phyloP scores from a whole-genome alignment of 2,797 vertebrate genomes.

The Urosaurus nigricauda region DNA sequence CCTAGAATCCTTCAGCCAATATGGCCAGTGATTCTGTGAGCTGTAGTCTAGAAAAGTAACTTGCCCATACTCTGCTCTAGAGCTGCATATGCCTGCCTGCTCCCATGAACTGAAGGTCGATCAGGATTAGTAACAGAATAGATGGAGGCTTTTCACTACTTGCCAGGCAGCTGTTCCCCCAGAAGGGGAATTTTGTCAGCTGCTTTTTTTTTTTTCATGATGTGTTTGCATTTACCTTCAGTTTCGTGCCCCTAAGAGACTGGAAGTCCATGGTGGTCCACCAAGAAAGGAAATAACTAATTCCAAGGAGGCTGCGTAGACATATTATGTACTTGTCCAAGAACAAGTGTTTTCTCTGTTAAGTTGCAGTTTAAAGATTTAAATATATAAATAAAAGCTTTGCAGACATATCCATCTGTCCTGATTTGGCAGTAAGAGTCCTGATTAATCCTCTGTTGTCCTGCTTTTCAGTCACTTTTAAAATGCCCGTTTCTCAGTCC shows the following conservation, averaged over 20 bases:
- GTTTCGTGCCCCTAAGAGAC: conserved; percentile 16
- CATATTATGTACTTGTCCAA: neutral
- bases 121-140: conserved; percentile 24
- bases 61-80: too few relatives aligned
- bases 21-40: too few relatives aligned
- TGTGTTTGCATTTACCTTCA: neutral
- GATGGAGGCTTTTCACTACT: conserved; percentile 22
- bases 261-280: conserved; percentile 10
- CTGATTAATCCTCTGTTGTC: too few relatives aligned
- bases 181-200: conserved; percentile 26
- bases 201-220: neutral
- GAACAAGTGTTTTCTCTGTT: conserved; percentile 3
- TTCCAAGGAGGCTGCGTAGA: neutral
- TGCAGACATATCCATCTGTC: too few relatives aligned
- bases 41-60: too few relatives aligned
- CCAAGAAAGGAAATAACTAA: neutral
- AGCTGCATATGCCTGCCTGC: neutral
- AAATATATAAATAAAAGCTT: too few relatives aligned
- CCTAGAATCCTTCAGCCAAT: too few relatives aligned
- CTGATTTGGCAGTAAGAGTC: too few relatives aligned
- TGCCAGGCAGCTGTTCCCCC: conserved; percentile 34
- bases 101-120: conserved; percentile 1
- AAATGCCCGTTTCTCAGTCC: too few relatives aligned
- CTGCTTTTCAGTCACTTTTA: too few relatives aligned
- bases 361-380: neutral